phyloP scores from a whole-genome alignment of 1,140 invertebrate genomes.

The Homalodisca vitripennis region DNA sequence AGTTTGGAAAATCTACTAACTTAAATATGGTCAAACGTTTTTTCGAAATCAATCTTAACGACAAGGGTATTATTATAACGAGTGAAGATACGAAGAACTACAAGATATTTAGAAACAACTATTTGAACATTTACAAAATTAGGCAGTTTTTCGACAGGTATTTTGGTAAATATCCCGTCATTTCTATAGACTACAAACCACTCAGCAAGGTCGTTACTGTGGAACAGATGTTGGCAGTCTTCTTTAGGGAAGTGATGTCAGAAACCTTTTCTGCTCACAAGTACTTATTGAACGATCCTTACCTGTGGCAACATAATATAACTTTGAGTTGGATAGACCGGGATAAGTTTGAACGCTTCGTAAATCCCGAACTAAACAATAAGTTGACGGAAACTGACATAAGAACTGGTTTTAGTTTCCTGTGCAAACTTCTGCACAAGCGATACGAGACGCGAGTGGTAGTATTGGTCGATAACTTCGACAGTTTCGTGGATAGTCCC shows the following conservation, averaged over 20 bases:
- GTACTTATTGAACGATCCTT: background rate
- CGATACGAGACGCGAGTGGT: background rate
- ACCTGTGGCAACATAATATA: background rate
- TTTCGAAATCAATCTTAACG: background rate
- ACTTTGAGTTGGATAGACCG: background rate
- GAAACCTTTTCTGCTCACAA: background rate
- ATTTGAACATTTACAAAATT: background rate
- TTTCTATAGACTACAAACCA: constrained; percentile 2
- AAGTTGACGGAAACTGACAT: background rate
- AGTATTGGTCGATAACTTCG: constrained; percentile 8
- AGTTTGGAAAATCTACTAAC: constrained; percentile 9
- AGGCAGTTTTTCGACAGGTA: constrained; percentile 4
- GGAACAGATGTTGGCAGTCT: background rate
- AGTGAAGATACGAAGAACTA: background rate
- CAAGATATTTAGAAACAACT: background rate
- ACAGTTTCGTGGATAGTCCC: background rate
- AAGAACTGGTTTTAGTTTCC: background rate
- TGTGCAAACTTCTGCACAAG: background rate
- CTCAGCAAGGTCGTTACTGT: background rate
- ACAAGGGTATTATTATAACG: background rate
- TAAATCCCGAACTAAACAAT: background rate
- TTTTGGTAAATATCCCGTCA: constrained; percentile 4
- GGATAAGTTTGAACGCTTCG: background rate
- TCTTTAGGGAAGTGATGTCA: background rate
- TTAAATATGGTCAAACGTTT: constrained; percentile 17